phyloP scores from a whole-genome alignment of 2,113 vertebrate genomes.

The Myotis davidii region DNA sequence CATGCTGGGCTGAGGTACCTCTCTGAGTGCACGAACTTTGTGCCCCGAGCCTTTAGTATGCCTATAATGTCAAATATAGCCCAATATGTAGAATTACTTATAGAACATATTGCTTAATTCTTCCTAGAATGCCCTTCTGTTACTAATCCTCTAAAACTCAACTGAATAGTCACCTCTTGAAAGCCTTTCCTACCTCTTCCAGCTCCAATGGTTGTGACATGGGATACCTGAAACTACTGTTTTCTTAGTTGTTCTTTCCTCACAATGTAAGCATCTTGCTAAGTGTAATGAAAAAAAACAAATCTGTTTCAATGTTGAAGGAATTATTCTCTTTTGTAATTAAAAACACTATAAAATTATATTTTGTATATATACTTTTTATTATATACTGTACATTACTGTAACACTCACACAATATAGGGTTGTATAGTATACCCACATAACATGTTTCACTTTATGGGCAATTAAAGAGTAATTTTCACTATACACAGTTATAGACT shows the following conservation, averaged over 20 bases:
- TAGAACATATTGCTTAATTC: background rate
- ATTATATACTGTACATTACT: slow-evolving; percentile 8
- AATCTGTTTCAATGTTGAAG: background rate
- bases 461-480: slow-evolving; percentile 39
- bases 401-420: background rate
- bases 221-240: background rate
- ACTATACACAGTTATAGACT: slow-evolving; percentile 9
- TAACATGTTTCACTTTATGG: background rate
- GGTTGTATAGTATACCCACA: slow-evolving; percentile 4
- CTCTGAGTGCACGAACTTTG: too few species aligned
- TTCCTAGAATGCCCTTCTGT: background rate
- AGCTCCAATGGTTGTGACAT: background rate
- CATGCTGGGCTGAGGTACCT: too few species aligned
- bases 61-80: background rate
- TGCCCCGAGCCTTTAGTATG: background rate
- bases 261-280: background rate
- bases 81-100: background rate
- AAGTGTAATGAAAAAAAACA: background rate
- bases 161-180: background rate
- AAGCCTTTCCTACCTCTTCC: background rate
- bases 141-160: background rate
- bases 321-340: background rate
- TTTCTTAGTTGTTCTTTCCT: background rate
- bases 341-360: slow-evolving; percentile 28
- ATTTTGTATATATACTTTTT: slow-evolving; percentile 21